These are phyloP conservation scores for Macrotus californicus DNA, from an alignment of 2,113 vertebrate genomes.

Conservation along the genomic window DNA sequence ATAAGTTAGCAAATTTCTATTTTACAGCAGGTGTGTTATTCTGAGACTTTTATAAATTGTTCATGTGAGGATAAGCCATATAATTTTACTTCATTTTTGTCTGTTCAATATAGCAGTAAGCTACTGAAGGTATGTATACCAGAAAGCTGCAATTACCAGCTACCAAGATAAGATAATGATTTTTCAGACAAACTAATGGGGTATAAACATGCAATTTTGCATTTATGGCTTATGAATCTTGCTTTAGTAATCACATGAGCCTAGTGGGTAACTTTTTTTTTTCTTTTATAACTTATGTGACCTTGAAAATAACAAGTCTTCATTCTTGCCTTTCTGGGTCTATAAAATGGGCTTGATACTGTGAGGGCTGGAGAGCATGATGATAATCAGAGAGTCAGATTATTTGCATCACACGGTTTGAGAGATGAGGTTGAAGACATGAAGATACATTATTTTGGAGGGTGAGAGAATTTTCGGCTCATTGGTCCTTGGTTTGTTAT, in stretches of 20 bases:
- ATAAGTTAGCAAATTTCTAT: conserved; percentile 50
- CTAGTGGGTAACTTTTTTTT: background rate
- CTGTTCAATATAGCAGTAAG: conserved; percentile 2
- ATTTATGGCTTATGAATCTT: conserved; percentile 44
- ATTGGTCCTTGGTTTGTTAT: background rate
- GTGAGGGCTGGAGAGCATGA: background rate
- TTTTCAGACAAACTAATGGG: conserved; percentile 38
- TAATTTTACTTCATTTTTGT: conserved; percentile 53
- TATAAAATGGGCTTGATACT: background rate
- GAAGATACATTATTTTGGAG: background rate
- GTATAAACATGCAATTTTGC: conserved; percentile 31
- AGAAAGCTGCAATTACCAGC: conserved; percentile 25
- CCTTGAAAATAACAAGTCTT: background rate
- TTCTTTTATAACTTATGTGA: background rate
- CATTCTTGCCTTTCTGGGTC: background rate
- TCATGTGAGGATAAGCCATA: conserved; percentile 45
- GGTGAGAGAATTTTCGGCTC: background rate
- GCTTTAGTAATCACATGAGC: conserved; percentile 39
- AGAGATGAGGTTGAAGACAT: background rate
- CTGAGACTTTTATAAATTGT: conserved; percentile 56
- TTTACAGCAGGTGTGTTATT: conserved; percentile 35
- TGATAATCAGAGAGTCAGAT: background rate
- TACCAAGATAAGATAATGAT: conserved; percentile 26
- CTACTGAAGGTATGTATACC: background rate
- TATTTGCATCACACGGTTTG: background rate